Percentiles rank a stretch among this genome's conserved stretches.
Evolutionary conservation across 1,140 invertebrate genomes (phyloP).

Genomic region (Papilio polytes): DNA sequence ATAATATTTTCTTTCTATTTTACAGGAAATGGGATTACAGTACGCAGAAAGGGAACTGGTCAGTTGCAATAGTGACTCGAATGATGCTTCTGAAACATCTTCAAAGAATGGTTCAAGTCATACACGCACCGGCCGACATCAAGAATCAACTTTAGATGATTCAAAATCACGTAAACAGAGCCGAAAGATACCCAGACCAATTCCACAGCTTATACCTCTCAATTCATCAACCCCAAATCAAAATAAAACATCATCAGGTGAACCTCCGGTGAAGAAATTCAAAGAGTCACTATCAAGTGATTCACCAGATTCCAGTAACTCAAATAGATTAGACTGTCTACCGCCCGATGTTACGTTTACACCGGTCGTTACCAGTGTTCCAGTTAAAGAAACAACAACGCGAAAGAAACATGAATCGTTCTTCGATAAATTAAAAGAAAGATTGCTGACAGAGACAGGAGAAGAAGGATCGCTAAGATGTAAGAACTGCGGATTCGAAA

Average conservation of each 20-base stretch:
- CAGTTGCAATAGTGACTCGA: constrained; percentile 74
- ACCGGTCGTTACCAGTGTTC: constrained; percentile 52
- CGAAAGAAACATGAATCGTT: constrained; percentile 90
- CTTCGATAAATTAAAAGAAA: constrained; percentile 92
- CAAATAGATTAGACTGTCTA: constrained; percentile 58
- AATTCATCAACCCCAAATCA: constrained; percentile 74
- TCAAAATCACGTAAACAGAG: constrained; percentile 62
- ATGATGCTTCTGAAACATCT: constrained; percentile 64
- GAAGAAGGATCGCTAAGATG: constrained; percentile 87
- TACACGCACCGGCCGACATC: constrained; percentile 43
- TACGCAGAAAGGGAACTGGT: constrained; percentile 68
- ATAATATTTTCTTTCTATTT: constrained; percentile 48
- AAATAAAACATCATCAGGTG: constrained; percentile 59
- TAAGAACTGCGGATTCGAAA: constrained; percentile 90
- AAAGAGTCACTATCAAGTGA: constrained; percentile 60
- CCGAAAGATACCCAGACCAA: constrained; percentile 85
- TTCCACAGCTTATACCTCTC: constrained; percentile 90
- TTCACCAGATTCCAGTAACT: constrained; percentile 47
- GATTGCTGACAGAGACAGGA: constrained; percentile 84
- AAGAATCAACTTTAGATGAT: constrained; percentile 53
- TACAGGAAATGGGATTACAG: constrained; percentile 76
- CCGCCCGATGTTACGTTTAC: constrained; percentile 64
- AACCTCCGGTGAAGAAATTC: constrained; percentile 74
- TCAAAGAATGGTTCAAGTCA: constrained; percentile 49
- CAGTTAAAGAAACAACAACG: constrained; percentile 59